Evolutionary conservation across 2,113 vertebrate genomes (phyloP).

Genomic region (Camelus bactrianus): DNA sequence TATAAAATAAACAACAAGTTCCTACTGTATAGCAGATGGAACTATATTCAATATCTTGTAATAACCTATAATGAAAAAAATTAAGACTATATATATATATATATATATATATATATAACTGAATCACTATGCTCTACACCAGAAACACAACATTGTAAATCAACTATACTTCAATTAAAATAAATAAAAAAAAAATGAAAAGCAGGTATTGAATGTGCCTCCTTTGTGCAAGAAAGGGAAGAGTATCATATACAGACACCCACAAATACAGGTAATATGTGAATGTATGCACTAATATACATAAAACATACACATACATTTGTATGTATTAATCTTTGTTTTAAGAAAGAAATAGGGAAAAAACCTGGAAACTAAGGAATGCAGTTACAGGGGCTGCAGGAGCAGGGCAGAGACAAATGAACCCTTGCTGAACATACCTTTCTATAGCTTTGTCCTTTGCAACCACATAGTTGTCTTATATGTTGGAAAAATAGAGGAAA

Average conservation of each 20-base stretch:
- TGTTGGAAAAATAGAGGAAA: not conserved
- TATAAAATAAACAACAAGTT: too few species aligned
- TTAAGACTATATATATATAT: too few species aligned
- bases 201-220: not conserved
- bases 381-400: accelerated
- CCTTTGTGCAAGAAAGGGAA: not conserved
- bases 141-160: too few species aligned
- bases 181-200: not conserved
- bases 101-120: too few species aligned
- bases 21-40: too few species aligned
- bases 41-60: too few species aligned
- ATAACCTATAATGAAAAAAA: too few species aligned
- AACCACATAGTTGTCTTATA: not conserved
- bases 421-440: not conserved
- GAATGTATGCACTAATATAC: not conserved
- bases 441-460: not conserved
- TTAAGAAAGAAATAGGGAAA: not conserved
- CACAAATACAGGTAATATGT: not conserved
- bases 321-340: not conserved
- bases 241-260: not conserved
- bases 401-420: not conserved
- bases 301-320: not conserved
- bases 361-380: not conserved
- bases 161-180: too few species aligned
- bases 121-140: too few species aligned